A percentile compares a stretch with the other conserved stretches of the same genome.
Conservation (phyloP, 1,140 invertebrate genomes). For the Leptestheria dahalacensis region DNA sequence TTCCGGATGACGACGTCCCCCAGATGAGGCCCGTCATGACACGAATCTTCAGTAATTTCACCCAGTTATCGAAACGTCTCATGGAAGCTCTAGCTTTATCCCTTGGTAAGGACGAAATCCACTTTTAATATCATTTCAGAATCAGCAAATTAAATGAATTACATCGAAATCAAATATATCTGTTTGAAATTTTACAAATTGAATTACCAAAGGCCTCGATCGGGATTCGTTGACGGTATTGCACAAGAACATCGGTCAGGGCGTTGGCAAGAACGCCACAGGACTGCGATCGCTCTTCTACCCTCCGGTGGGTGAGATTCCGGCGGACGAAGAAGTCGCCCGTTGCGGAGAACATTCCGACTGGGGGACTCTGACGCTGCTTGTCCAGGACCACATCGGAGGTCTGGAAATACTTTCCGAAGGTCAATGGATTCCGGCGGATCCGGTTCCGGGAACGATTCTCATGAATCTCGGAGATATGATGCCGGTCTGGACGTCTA, state of each 20-base stretch:
- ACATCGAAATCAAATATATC: too few relatives aligned
- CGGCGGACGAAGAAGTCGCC: slow-evolving; percentile 31
- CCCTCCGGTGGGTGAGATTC: slow-evolving; percentile 35
- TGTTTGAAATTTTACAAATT: not conserved
- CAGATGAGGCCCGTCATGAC: not conserved
- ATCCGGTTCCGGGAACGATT: slow-evolving; percentile 59
- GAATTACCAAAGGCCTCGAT: not conserved
- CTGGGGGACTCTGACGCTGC: slow-evolving; percentile 30
- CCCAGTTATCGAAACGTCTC: not conserved
- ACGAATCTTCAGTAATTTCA: not conserved
- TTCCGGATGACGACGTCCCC: not conserved
- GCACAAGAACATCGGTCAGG: slow-evolving; percentile 27
- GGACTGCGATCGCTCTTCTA: slow-evolving; percentile 50
- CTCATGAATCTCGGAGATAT: slow-evolving; percentile 62
- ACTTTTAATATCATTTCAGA: not conserved
- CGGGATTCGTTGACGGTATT: slow-evolving; percentile 9
- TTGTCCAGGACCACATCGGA: slow-evolving; percentile 31
- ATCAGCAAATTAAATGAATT: not conserved
- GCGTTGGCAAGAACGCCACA: slow-evolving; percentile 40
- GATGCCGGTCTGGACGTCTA: slow-evolving; percentile 55
- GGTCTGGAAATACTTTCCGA: slow-evolving; percentile 34
- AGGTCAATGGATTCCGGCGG: slow-evolving; percentile 53
- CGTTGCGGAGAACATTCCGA: slow-evolving; percentile 41
- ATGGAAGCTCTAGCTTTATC: not conserved
- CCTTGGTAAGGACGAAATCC: not conserved